Evolutionary conservation across 2,113 vertebrate genomes (phyloP).

Genomic region (Raphicerus campestris): DNA sequence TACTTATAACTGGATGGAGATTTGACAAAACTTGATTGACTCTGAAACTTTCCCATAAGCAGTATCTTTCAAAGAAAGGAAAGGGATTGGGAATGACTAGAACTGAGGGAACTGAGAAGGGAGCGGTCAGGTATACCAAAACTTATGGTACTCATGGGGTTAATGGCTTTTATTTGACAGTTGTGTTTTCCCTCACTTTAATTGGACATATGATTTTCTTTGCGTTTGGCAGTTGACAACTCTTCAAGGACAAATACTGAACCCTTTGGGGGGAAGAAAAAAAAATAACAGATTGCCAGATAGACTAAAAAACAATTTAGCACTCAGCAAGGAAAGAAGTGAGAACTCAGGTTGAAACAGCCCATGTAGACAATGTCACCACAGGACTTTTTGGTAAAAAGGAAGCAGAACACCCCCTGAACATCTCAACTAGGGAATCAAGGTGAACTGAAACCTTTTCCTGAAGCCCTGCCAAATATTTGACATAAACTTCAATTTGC

Average conservation of each 20-base stretch:
- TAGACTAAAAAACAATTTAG: slow-evolving; percentile 67
- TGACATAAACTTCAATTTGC: slow-evolving; percentile 78
- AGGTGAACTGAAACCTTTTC: slow-evolving; percentile 76
- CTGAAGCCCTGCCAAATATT: slow-evolving; percentile 78
- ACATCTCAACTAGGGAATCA: slow-evolving; percentile 74
- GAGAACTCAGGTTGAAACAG: slow-evolving; percentile 69
- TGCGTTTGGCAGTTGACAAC: slow-evolving; percentile 59
- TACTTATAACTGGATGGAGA: neutral
- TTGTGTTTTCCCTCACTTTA: slow-evolving; percentile 60
- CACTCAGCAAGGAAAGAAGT: slow-evolving; percentile 74
- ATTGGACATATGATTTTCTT: slow-evolving; percentile 64
- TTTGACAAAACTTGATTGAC: slow-evolving; percentile 6
- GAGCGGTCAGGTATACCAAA: slow-evolving; percentile 48
- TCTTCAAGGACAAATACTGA: slow-evolving; percentile 77
- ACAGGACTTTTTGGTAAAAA: slow-evolving; percentile 35
- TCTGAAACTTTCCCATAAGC: neutral
- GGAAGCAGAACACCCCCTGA: slow-evolving; percentile 46
- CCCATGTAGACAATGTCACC: slow-evolving; percentile 66
- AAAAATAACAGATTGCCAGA: slow-evolving; percentile 68
- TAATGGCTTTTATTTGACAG: slow-evolving; percentile 69
- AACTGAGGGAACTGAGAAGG: slow-evolving; percentile 36
- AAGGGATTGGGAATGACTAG: slow-evolving; percentile 23
- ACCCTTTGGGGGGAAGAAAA: neutral
- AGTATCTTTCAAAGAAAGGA: slow-evolving; percentile 41
- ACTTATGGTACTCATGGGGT: slow-evolving; percentile 48